Evolutionary conservation across 2,113 vertebrate species (phyloP), one percentile per base, ranked within the genome.

Genomic region (Stigmatopora nigra): DNA sequence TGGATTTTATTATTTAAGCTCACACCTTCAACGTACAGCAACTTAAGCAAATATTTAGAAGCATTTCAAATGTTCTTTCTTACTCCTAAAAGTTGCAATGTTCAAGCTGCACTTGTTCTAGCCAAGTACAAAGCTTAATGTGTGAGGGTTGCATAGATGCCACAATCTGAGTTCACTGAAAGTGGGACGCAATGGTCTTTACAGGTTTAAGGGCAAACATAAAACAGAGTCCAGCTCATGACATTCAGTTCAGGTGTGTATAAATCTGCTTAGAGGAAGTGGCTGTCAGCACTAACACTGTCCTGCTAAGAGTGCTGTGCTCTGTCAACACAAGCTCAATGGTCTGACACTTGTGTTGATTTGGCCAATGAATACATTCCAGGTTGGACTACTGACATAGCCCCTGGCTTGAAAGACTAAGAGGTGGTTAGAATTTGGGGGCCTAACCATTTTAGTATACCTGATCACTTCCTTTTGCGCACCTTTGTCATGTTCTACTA

Each of bases 241-340:
- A 68, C 60, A 55, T 64, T 84, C 71, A 69, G 67, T 63, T 74
- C 73, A 81, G 78, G 76, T 60, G 67, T 76, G 63, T 75, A 72
- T 80, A 79, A 78, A 85, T 82, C 75, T 81, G 60, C 61, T 74
- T 61, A 65, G 69, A 75, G 77, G 85, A 88, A 85, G 84, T 83
- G 68, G 61, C 76, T 88, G 81, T 88, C 87, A 83, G 73, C 79
- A 78, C 71, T 79, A 81, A 77, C 83, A 86, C 69, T 61, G 64
- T 59, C 64, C 61, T 41, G 80, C 69, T 79, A 72, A 73, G 78
- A 81, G 73, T 58, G 12, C 63, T 58, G 62, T 68, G 70, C 67
- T 85, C 75, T 85, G 82, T 88, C 87, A 89, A 88, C 86, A 84
- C 74, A 62, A 69, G 67, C 75, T 80, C 78, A 73, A 56, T 78